These are phyloP conservation scores for Notechis scutatus DNA, from an alignment of 2,113 vertebrate genomes.

Conservation along the genomic window DNA sequence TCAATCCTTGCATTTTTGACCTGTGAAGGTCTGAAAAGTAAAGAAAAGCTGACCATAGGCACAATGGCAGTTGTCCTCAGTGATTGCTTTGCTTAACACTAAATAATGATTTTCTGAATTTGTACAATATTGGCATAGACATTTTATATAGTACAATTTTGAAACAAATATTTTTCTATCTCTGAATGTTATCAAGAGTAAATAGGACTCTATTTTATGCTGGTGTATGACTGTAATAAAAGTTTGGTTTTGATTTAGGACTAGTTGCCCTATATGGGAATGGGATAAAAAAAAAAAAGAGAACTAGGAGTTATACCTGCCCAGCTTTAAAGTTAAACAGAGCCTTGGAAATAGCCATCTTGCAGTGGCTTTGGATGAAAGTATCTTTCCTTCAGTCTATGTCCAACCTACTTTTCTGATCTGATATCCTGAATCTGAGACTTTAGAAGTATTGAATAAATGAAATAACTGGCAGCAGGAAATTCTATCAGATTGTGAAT, in stretches of 20 bases:
- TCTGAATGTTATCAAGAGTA: background rate
- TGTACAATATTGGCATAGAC: background rate
- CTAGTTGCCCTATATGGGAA: background rate
- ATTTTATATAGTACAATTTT: background rate
- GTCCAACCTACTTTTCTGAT: background rate
- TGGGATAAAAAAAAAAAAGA: background rate
- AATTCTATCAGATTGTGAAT: background rate
- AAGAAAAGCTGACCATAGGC: background rate
- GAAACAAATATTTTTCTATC: background rate
- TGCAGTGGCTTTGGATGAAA: background rate
- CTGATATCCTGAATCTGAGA: background rate
- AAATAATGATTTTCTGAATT: background rate
- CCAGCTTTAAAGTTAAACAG: background rate
- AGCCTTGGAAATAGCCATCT: background rate
- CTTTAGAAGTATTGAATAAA: background rate
- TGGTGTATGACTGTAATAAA: background rate
- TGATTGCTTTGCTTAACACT: background rate
- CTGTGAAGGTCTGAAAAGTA: background rate
- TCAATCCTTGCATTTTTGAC: background rate
- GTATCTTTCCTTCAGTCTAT: background rate
- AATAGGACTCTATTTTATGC: background rate
- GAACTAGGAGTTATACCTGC: background rate
- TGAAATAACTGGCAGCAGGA: background rate
- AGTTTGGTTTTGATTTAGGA: background rate
- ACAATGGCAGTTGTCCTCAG: background rate